These are phyloP conservation scores for Aphyosemion australe DNA, from an alignment of 2,113 vertebrate species.

Conservation along the genomic window DNA sequence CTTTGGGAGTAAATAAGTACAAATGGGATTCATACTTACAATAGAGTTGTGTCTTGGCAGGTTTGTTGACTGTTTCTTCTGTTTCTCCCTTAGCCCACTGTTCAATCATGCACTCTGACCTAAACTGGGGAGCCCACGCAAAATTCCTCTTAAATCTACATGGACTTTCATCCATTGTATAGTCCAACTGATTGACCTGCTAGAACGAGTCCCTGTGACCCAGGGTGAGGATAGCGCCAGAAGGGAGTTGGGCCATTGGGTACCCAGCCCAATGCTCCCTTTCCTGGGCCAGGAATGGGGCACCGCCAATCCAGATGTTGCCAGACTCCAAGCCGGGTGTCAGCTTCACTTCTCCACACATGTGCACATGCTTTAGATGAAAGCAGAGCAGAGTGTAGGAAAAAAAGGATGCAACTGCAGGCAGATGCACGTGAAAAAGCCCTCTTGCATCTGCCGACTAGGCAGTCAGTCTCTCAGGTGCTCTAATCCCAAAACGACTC, in stretches of 20 bases:
- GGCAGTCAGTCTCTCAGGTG: conserved; percentile 17
- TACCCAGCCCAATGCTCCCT: conserved; percentile 52
- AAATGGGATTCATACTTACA: conserved; percentile 69
- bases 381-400: conserved; percentile 19
- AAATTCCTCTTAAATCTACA: conserved; percentile 68
- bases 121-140: conserved; percentile 66
- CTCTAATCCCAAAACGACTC: conserved; percentile 16
- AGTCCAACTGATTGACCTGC: conserved; percentile 41
- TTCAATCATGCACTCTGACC: conserved; percentile 59
- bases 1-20: neutral
- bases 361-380: conserved; percentile 63
- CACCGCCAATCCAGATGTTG: conserved; percentile 55
- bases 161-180: conserved; percentile 71
- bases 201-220: conserved; percentile 50
- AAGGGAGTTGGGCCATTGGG: conserved; percentile 49
- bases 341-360: conserved; percentile 63
- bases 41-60: conserved; percentile 65
- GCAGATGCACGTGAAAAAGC: conserved; percentile 47
- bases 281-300: conserved; percentile 46
- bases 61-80: conserved; percentile 53
- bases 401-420: conserved; percentile 36
- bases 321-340: conserved; percentile 55
- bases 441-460: conserved; percentile 31
- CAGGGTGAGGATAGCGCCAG: conserved; percentile 39
- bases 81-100: conserved; percentile 67